Base-by-base conservation (phyloP, 2,888 invertebrate species). In the Drosophila eohydei region DNA sequence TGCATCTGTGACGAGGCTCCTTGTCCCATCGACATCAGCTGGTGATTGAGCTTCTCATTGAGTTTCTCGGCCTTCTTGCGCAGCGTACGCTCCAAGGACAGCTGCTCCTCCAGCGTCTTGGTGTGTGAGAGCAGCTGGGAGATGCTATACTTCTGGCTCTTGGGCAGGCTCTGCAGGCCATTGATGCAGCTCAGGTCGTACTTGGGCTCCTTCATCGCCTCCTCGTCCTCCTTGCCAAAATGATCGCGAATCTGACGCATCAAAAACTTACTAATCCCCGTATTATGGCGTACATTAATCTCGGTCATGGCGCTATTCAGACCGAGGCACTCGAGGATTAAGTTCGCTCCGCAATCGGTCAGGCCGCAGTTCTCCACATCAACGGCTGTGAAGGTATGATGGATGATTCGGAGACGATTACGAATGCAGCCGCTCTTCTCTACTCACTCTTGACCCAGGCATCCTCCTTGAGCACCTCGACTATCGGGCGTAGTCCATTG, bases 321-420 rank as follows among this genome's bases (percentile, higher is more conserved):
- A 36, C 94, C 93, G 71, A 97, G 91, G 70, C 95, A 94, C 41
- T 95, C 94, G 8, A 96, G 81, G 46, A 95, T 94, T 7, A 94
- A 91, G 9, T 92, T 88, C 0, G 94, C 94, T 2, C 95, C 94
- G 16, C 93, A 92, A 79, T 96, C 95, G 0, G 95, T 95, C 14
- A 97, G 90, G 0, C 96, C 96, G 88, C 97, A 97, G 80, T 95
- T 94, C 89, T 96, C 96, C 86, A 96, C 92, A 88, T 97, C 97
- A 58, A 97, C 86, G 0, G 96, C 97, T 92, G 62, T 11, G 4
- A 21, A 21, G 21, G 21, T 21, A 21, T 21, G 11, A 50, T 5
- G n/a, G 4, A 9, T 32, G 7, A 28, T n/a, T 28, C 21, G 12
- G 50, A 21, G 16, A 12, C 16, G 12, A 21, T 50, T 16, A 9